These are phyloP conservation scores for Tinea pellionella DNA, from an alignment of 2,888 invertebrate species.

Conservation along the genomic window DNA sequence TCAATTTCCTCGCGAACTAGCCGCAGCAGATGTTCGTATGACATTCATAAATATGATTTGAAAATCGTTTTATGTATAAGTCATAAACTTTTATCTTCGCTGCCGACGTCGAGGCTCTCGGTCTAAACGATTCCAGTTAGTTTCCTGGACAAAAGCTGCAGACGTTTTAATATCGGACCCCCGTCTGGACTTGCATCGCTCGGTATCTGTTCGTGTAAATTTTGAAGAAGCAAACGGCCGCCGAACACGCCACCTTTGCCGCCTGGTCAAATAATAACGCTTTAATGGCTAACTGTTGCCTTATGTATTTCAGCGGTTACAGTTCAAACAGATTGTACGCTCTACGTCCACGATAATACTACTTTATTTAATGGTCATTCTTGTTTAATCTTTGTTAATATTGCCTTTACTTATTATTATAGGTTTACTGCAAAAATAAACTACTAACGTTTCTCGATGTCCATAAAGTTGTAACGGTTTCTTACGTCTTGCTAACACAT, in stretches of 20 bases:
- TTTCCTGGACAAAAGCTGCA: slow-evolving; percentile 59
- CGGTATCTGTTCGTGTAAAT: slow-evolving; percentile 58
- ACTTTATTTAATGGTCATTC: not conserved
- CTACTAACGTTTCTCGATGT: not conserved
- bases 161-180: slow-evolving; percentile 60
- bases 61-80: slow-evolving; percentile 68
- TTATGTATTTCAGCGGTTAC: slow-evolving; percentile 57
- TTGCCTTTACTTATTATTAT: not conserved
- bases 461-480: slow-evolving; percentile 1
- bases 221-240: slow-evolving; percentile 46
- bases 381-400: not conserved
- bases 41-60: slow-evolving; percentile 66
- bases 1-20: slow-evolving; percentile 63
- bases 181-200: slow-evolving; percentile 38
- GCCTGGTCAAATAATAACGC: slow-evolving; percentile 58
- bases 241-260: slow-evolving; percentile 54
- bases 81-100: slow-evolving; percentile 66
- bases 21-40: slow-evolving; percentile 59
- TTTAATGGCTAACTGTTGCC: slow-evolving; percentile 61
- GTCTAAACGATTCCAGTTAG: slow-evolving; percentile 52
- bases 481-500: slow-evolving; percentile 7
- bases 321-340: not conserved
- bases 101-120: slow-evolving; percentile 34
- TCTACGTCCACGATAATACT: not conserved
- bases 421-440: not conserved